Base-by-base conservation (phyloP, 2,797 vertebrate species). In the Lepus oiostolus region DNA sequence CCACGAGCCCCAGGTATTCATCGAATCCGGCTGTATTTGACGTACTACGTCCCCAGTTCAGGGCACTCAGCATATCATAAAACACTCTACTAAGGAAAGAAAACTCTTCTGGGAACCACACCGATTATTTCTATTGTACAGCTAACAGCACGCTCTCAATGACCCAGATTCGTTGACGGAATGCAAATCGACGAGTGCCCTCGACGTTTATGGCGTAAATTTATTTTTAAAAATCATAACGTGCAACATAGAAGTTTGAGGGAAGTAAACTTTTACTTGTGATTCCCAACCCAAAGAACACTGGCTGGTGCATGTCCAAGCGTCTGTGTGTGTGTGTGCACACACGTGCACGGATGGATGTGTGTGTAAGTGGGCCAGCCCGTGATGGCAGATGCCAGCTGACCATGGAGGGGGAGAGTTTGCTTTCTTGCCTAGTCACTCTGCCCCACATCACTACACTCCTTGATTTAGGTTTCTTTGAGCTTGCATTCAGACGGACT, bases 381-480 rank as follows among this genome's bases (percentile, higher is more conserved):
- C 54, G 4, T 58, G 54, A 10, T 8, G 28, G 28, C 3, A 9
- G 42, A n/a, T 35, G 70, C 2, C 70, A 65, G 94, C 75, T 30
- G 24, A 50, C 2, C 1, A 3, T 17, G 30, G 74, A 38, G 68
- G 32, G 6, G 47, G 79, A 91, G 83, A 96, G 70, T 62, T 81
- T 67, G 54, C 71, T 74, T 10, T 0, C 52, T 85, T 97, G 90
- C 62, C 88, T 92, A 90, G 54, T 85, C 62, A 81, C 22, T 75
- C 17, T 54, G 67, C 82, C 54, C 91, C 63, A 91, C 35, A 93
- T 50, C 74, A 24, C 3, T 52, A 1, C 1, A 92, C 9, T 72
- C 96, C 79, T 72, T 96, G 95, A 88, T 30, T 67, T 90, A 82
- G 86, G 80, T 70, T 96, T 97, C 22, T 94, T 88, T 85, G 91